Percentiles rank a stretch among this genome's conserved stretches.
These are phyloP conservation scores for Drosophila nannoptera DNA, from an alignment of 1,140 invertebrate species.

Conservation along the genomic window DNA sequence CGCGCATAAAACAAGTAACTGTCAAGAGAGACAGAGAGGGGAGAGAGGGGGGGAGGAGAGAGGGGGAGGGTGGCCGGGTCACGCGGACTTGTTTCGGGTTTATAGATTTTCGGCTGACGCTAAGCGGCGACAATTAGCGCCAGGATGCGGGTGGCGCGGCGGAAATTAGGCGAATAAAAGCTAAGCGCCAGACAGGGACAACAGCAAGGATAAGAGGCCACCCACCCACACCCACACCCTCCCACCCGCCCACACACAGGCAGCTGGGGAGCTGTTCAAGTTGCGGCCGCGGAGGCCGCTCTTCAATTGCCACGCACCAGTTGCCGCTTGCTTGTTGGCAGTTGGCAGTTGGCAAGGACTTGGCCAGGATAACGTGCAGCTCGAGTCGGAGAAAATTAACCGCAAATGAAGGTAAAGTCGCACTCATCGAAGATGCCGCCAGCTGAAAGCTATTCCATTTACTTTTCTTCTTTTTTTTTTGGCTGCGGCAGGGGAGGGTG, in stretches of 20 bases:
- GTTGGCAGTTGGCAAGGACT: conserved; percentile 42
- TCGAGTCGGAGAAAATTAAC: conserved; percentile 57
- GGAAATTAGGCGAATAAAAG: conserved; percentile 67
- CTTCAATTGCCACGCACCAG: conserved; percentile 25
- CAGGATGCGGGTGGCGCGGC: conserved; percentile 28
- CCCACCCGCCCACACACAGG: not conserved
- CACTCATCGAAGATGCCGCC: conserved; percentile 45
- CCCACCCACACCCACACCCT: too few species aligned
- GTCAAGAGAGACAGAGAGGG: not conserved
- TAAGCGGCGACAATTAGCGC: conserved; percentile 60
- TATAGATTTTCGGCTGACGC: conserved; percentile 64
- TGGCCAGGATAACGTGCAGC: conserved; percentile 36
- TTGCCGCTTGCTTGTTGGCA: conserved; percentile 16
- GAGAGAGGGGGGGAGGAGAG: not conserved
- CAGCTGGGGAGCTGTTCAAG: conserved; percentile 30
- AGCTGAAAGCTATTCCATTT: conserved; percentile 46
- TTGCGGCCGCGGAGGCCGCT: conserved; percentile 31
- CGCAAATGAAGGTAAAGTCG: conserved; percentile 60
- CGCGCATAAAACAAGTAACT: conserved; percentile 43
- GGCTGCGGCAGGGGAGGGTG: not conserved
- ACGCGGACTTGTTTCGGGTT: conserved; percentile 43
- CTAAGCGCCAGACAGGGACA: conserved; percentile 4
- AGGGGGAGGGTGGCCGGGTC: not conserved
- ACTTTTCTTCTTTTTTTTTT: conserved; percentile 20
- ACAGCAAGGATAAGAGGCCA: conserved; percentile 8